Conservation (phyloP, 2,113 vertebrate species). For the Microcebus griseorufus region DNA sequence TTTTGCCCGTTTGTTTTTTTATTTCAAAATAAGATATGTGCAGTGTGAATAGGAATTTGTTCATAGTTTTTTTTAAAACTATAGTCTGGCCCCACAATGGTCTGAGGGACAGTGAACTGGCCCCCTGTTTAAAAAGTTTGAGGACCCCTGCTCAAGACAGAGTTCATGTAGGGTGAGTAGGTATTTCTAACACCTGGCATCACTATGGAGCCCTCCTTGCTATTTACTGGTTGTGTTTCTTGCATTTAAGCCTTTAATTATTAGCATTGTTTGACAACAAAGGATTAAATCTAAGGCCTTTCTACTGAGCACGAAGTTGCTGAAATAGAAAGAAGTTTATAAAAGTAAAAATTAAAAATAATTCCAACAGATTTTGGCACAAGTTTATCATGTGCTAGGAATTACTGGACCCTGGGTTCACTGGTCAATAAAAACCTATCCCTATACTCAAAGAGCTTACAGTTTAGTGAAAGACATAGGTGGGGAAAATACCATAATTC, state of each 20-base stretch:
- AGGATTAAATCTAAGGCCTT: neutral
- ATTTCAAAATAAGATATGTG: no score
- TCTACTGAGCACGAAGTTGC: neutral
- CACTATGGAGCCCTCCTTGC: neutral
- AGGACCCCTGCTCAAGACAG: neutral
- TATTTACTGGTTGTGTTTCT: neutral
- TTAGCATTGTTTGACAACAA: slow-evolving; percentile 11
- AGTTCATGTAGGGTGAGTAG: neutral
- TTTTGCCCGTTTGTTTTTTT: no score
- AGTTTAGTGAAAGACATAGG: neutral
- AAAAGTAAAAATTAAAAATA: neutral
- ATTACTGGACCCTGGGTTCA: neutral
- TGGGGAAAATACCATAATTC: neutral
- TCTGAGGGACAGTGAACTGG: no score
- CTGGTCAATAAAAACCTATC: neutral
- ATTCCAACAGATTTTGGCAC: neutral
- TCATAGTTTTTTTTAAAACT: no score
- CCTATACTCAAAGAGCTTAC: neutral
- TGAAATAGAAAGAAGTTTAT: neutral
- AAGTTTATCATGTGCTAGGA: neutral
- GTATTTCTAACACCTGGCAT: neutral
- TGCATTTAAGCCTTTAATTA: neutral
- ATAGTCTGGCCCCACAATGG: no score
- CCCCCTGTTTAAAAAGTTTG: no score
- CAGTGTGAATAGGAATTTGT: no score